phyloP scores from a whole-genome alignment of 2,113 vertebrate species.

The Phalacrocorax brasilianus region DNA sequence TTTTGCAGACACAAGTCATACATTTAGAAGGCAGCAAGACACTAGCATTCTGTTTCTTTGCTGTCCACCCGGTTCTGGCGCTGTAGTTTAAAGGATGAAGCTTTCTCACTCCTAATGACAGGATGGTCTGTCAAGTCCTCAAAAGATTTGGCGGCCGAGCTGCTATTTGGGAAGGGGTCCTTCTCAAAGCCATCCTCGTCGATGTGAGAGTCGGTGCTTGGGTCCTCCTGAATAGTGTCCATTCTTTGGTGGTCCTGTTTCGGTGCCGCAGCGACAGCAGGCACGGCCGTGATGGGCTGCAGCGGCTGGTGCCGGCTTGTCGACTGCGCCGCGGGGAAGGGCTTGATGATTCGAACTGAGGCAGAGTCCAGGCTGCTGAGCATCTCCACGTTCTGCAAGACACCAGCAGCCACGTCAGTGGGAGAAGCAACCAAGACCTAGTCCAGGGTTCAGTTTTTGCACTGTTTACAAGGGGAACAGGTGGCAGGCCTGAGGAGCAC shows the following conservation, averaged over 20 bases:
- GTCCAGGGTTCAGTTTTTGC: accelerated
- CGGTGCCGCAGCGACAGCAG: neutral
- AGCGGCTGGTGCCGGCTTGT: conserved; percentile 72
- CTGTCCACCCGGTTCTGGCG: conserved; percentile 90
- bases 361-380: conserved; percentile 87
- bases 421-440: neutral
- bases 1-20: neutral
- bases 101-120: conserved; percentile 78
- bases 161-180: conserved; percentile 85
- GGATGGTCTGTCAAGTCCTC: conserved; percentile 91
- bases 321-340: conserved; percentile 67
- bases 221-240: conserved; percentile 98
- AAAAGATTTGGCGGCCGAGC: conserved; percentile 86
- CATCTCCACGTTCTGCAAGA: conserved; percentile 88
- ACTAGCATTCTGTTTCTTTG: conserved; percentile 93
- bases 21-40: neutral
- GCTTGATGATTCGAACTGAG: conserved; percentile 86
- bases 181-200: conserved; percentile 85
- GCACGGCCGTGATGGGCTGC: conserved; percentile 20
- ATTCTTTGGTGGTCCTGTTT: conserved; percentile 84
- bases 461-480: neutral
- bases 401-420: neutral
- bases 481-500: neutral
- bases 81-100: conserved; percentile 82
- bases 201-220: conserved; percentile 86